These are phyloP conservation scores for Lemur catta DNA, from an alignment of 2,797 vertebrate genomes.

Conservation along the genomic window DNA sequence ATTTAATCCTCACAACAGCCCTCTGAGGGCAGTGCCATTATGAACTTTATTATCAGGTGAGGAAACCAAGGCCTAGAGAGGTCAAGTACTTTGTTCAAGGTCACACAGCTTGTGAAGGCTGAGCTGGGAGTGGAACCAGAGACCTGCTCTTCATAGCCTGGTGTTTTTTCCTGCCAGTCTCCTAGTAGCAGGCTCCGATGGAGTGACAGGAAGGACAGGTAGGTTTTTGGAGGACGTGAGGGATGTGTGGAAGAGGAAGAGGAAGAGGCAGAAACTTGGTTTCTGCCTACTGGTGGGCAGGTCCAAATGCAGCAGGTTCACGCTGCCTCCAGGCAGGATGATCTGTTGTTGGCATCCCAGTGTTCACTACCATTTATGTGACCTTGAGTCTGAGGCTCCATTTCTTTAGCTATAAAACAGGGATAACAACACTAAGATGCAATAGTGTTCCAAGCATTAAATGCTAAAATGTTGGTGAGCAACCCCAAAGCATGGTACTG, in stretches of 20 bases:
- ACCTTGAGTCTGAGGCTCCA: neutral
- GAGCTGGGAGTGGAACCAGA: neutral
- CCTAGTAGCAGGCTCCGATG: neutral
- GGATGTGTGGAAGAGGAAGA: neutral
- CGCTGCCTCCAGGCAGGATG: neutral
- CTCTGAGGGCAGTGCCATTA: neutral
- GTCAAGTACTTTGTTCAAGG: neutral
- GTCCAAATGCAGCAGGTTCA: neutral
- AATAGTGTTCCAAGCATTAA: neutral
- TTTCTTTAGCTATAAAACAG: neutral
- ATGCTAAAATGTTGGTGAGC: neutral
- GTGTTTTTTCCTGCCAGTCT: neutral
- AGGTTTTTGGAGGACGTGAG: accelerated
- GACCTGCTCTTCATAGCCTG: neutral
- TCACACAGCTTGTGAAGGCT: neutral
- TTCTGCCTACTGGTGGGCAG: neutral
- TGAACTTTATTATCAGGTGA: neutral
- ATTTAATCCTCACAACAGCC: neutral
- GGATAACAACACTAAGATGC: neutral
- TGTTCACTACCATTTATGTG: neutral
- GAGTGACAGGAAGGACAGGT: neutral
- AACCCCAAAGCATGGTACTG: neutral
- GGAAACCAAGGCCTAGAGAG: neutral
- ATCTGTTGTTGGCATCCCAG: neutral
- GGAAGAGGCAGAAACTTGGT: neutral